These are phyloP conservation scores for Glandiceps talaboti DNA, from an alignment of 53 echinoderm and acorn worm genomes.

Conservation along the genomic window DNA sequence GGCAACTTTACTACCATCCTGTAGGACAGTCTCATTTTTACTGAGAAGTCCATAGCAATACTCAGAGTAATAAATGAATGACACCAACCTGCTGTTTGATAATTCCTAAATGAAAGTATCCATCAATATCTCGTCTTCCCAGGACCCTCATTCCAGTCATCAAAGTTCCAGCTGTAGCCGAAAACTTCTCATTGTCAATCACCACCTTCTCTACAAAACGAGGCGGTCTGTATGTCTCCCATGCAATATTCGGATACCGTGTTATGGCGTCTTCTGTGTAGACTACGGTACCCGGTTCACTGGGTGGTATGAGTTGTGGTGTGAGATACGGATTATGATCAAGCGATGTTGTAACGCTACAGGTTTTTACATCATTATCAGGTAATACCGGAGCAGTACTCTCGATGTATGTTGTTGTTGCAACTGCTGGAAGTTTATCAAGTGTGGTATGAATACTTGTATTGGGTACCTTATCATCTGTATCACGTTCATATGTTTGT, in stretches of 20 bases:
- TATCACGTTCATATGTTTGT: constrained; percentile 21
- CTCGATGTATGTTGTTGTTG: constrained; percentile 17
- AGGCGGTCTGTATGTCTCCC: constrained; percentile 29
- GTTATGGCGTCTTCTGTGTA: not conserved
- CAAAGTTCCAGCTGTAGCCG: constrained; percentile 29
- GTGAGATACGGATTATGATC: constrained; percentile 47
- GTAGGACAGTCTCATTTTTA: too few species aligned
- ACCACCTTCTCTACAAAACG: not conserved
- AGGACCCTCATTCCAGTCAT: constrained; percentile 75
- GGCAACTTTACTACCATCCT: too few species aligned
- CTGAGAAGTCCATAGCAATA: too few species aligned
- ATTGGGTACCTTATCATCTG: constrained; percentile 15
- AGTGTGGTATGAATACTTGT: constrained; percentile 67
- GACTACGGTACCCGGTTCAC: constrained; percentile 2
- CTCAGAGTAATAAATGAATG: too few species aligned
- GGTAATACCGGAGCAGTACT: constrained; percentile 6
- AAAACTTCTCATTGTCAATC: constrained; percentile 2
- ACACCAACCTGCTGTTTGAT: constrained; percentile 59
- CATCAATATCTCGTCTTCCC: constrained; percentile 75
- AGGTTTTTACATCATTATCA: constrained; percentile 25
- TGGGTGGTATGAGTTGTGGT: constrained; percentile 1
- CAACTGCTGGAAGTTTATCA: constrained; percentile 30
- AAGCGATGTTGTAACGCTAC: constrained; percentile 73
- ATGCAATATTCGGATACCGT: constrained; percentile 24
- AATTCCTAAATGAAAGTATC: constrained; percentile 75